Percentiles rank a stretch among this genome's conserved stretches.
phyloP scores from a whole-genome alignment of 2,113 vertebrate species.

The Cervus canadensis region DNA sequence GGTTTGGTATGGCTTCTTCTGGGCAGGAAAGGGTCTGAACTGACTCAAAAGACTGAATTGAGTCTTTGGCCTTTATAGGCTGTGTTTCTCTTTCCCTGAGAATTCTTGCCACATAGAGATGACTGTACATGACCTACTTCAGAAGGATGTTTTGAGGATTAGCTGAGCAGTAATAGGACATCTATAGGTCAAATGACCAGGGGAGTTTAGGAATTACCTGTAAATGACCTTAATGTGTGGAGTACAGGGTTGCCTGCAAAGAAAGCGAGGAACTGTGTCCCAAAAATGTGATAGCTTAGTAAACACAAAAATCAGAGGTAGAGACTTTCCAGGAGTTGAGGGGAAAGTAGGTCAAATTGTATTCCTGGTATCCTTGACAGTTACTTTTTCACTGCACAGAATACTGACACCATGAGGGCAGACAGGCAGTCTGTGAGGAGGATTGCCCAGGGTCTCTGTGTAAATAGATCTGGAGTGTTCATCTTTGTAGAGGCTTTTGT shows the following conservation, averaged over 20 bases:
- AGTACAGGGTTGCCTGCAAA: not conserved
- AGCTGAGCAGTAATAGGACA: not conserved
- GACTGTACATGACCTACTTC: not conserved
- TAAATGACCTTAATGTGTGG: not conserved
- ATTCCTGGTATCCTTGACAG: slow-evolving; percentile 67
- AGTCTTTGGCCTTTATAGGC: not conserved
- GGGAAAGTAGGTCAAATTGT: not conserved
- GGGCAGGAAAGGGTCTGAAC: no score
- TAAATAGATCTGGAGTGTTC: not conserved
- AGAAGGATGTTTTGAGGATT: not conserved
- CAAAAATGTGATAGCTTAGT: not conserved
- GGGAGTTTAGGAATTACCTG: not conserved
- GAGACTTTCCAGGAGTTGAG: slow-evolving; percentile 44
- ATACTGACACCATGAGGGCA: slow-evolving; percentile 42
- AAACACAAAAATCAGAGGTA: slow-evolving; percentile 11
- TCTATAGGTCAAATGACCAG: not conserved
- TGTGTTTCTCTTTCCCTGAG: not conserved
- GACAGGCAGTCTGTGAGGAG: not conserved
- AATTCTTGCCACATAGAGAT: not conserved
- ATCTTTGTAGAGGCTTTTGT: not conserved
- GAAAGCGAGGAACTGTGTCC: not conserved
- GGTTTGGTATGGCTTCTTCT: no score
- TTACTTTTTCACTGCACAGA: slow-evolving; percentile 62
- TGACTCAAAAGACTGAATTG: no score
- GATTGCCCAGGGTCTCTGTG: not conserved